These are phyloP conservation scores for Florisuga fusca DNA, from an alignment of 2,797 vertebrate genomes.

Conservation along the genomic window DNA sequence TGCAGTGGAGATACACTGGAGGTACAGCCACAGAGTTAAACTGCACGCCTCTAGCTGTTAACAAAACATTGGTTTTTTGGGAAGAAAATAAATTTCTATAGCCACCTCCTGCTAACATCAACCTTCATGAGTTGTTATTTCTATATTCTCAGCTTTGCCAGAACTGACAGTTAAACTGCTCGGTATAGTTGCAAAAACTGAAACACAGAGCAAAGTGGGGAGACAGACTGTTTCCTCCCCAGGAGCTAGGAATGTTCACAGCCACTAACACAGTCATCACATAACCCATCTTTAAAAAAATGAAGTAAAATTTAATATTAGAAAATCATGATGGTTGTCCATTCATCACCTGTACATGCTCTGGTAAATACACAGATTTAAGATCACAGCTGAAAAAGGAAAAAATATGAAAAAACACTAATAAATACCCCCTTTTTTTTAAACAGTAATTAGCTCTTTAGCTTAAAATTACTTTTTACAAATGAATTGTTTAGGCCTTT, in stretches of 20 bases:
- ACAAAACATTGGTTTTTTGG: accelerated
- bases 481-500: neutral
- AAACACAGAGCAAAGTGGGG: neutral
- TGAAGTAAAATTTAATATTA: slow-evolving; percentile 40
- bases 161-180: neutral
- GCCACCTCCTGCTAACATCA: neutral
- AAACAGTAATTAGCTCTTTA: neutral
- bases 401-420: neutral
- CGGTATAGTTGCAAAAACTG: neutral
- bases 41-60: neutral
- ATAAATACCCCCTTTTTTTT: neutral
- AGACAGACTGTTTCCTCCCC: neutral
- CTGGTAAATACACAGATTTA: neutral
- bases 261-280: neutral
- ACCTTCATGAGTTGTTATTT: neutral
- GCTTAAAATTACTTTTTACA: neutral
- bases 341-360: slow-evolving; percentile 50
- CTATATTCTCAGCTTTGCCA: neutral
- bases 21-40: neutral
- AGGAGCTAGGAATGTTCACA: neutral
- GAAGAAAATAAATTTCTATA: neutral
- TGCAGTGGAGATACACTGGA: accelerated
- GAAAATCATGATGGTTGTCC: neutral
- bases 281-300: neutral
- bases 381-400: neutral